Base-by-base conservation (phyloP, 1,140 invertebrate species). In the Samia ricini region DNA sequence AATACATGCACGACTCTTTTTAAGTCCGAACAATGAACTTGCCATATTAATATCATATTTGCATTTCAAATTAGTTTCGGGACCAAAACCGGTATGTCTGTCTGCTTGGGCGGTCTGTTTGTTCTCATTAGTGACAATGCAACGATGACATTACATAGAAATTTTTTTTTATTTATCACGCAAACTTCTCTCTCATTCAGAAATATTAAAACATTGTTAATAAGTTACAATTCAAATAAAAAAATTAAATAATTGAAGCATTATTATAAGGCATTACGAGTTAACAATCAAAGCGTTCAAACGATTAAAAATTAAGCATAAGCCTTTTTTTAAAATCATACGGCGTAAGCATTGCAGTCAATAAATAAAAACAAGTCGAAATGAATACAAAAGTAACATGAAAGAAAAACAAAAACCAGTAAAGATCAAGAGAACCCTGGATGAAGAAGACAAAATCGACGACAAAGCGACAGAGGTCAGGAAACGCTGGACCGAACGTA, bases 401-500 rank as follows among this genome's bases (percentile, higher is more conserved):
- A 42, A 42, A 12, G n/a, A 26, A 49, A 49, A 52, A 15, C 36
- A 49, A 49, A 52, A 15, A 57, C n/a, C 26, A 33, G 29, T 29
- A 57, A 26, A 36, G 29, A 57, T 18, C 58, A 64, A 60, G 48
- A 54, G 61, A 64, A 61, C 42, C 56, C 63, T 59, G 66, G 49
- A 54, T 50, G 60, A 49, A 71, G 60, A 62, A 59, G 68, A 18
- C 50, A 68, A 55, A 64, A 48, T 51, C 54, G 21, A 36, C 33
- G 66, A 48, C 12, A 50, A 49, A 59, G 55, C 55, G 4, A 56
- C 22, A 19, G 24, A 29, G 23, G 42, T 66, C 70, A 71, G 64
- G 68, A 77, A 64, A 76, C 77, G 81, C 84, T 84, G 81, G 83
- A 87, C 79, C 62, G 54, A 29, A 66, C 67, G 42, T 67, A 59